Base-by-base conservation (phyloP, 2,888 invertebrate genomes). In the Nomada ferruginata region DNA sequence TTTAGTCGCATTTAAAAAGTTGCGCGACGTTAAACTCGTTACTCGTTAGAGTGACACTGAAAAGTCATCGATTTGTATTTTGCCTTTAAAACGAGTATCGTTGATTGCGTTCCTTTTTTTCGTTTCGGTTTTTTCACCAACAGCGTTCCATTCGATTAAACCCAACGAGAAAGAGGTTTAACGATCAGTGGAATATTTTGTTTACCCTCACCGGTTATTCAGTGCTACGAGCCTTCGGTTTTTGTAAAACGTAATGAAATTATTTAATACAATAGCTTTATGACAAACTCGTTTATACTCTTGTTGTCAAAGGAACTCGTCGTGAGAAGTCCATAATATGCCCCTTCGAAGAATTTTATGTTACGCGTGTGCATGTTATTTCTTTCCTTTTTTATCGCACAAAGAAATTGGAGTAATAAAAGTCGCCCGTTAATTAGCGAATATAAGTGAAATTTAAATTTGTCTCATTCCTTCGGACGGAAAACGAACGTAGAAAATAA, bases 231-330 rank as follows among this genome's bases (percentile, higher is more conserved):
- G 42, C 4, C n/a, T 15, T 4, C 9, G 53, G 26, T 44, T 10
- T 53, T 13, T n/a, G 23, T 7, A 29, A 75, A 75, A 52, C 44
- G 47, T n/a, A 68, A 68, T 68, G 7, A 60, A 75, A 60, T 3
- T 53, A 55, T 63, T 47, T 23, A 57, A 44, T 52, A n/a, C 26
- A 53, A 55, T 68, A 23, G 15, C 13, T 42, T 11, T 0, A 36
- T 44, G 36, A 20, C 18, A 60, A 53, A 61, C 23, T 66, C 36
- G 11, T 66, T 20, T 52, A 7, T n/a, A 18, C 42, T 23, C 29
- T 11, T 26, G 18, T 3, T 20, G 18, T 2, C 13, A 1, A 5
- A 9, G 0, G 11, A n/a, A 52, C 2, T 50, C 60, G 53, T 20
- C 36, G 47, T 66, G 42, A 52, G 47, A 36, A 61, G 36, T 50